Evolutionary conservation across 2,888 invertebrate genomes (phyloP), one percentile per base, ranked within the genome.

Genomic region (Seira ritae): DNA sequence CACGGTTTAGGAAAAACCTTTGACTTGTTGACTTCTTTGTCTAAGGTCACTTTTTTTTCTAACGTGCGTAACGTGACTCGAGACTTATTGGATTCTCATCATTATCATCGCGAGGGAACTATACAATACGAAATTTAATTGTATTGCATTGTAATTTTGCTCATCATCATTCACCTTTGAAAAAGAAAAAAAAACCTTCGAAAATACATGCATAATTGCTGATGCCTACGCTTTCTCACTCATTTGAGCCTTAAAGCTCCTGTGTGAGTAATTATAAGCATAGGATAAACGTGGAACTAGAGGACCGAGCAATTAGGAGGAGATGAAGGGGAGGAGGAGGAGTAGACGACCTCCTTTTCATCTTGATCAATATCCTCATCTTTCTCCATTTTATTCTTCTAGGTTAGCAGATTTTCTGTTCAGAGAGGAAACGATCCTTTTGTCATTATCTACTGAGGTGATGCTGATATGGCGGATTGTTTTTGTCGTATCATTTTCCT

Each of bases 401-500:
- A 60, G 60, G 60, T n/a, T n/a, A 60, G 60, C 60, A 60, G 60
- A 15, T 60, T 60, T 17, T 60, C 4, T 60, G n/a, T 60, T n/a
- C 60, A 10, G 60, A 60, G 42, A 60, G 60, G 60, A 60, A 60
- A 60, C 17, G 8, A 60, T 60, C 60, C 60, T 60, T 17, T 60
- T 60, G 60, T 60, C 60, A 60, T 60, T 60, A 60, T 15, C 60
- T 60, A n/a, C 60, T 60, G 60, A 60, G 60, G 60, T 60, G 60
- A 60, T 60, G n/a, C n/a, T n/a, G n/a, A n/a, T n/a, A n/a, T n/a
- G 60, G 60, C n/a, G 60, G n/a, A 60, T 60, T 60, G 60, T 60
- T 60, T 71, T 72, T 72, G 72, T 50, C 55, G 60, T 31, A 24
- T 37, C 42, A 66, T 67, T 67, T 67, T 67, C 46, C 22, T 46